These are phyloP conservation scores for Allophyes oxyacanthae DNA, from an alignment of 2,888 invertebrate species.

Conservation along the genomic window DNA sequence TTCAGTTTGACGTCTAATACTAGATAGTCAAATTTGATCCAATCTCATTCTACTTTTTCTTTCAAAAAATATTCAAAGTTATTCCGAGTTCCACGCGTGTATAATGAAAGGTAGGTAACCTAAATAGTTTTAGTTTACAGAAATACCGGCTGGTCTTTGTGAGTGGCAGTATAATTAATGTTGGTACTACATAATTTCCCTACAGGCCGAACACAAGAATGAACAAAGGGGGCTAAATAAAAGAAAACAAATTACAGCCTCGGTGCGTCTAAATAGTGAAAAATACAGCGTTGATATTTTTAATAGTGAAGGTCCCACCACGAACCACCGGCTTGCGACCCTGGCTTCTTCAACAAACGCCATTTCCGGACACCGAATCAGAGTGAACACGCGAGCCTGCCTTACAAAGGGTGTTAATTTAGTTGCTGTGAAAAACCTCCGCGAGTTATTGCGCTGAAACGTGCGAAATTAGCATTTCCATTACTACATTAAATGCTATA, in stretches of 20 bases:
- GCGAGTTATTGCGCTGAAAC: slow-evolving; percentile 66
- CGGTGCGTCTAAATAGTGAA: slow-evolving; percentile 54
- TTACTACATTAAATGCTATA: slow-evolving; percentile 64
- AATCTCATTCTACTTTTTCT: slow-evolving; percentile 15
- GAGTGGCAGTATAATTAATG: slow-evolving; percentile 48
- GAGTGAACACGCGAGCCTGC: slow-evolving; percentile 73
- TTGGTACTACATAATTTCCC: slow-evolving; percentile 51
- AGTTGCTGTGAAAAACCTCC: slow-evolving; percentile 68
- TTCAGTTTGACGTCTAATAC: slow-evolving; percentile 14
- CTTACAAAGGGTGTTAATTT: slow-evolving; percentile 80
- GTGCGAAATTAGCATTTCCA: slow-evolving; percentile 69
- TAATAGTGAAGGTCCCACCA: slow-evolving; percentile 57
- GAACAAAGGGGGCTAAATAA: slow-evolving; percentile 46
- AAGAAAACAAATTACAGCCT: slow-evolving; percentile 54
- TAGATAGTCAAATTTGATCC: slow-evolving; percentile 11
- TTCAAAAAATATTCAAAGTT: slow-evolving; percentile 1
- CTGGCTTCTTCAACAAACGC: slow-evolving; percentile 68
- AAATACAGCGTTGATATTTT: slow-evolving; percentile 62
- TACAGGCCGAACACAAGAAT: slow-evolving; percentile 47
- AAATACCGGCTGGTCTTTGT: slow-evolving; percentile 27
- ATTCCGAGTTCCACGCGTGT: not conserved
- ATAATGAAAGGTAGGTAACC: slow-evolving; percentile 13
- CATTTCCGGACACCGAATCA: slow-evolving; percentile 79
- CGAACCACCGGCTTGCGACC: slow-evolving; percentile 49
- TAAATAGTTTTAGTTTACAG: slow-evolving; percentile 24